A percentile compares a stretch with the other conserved stretches of the same genome.
These are phyloP conservation scores for Melopsittacus undulatus DNA, from an alignment of 2,797 vertebrate species.

Conservation along the genomic window DNA sequence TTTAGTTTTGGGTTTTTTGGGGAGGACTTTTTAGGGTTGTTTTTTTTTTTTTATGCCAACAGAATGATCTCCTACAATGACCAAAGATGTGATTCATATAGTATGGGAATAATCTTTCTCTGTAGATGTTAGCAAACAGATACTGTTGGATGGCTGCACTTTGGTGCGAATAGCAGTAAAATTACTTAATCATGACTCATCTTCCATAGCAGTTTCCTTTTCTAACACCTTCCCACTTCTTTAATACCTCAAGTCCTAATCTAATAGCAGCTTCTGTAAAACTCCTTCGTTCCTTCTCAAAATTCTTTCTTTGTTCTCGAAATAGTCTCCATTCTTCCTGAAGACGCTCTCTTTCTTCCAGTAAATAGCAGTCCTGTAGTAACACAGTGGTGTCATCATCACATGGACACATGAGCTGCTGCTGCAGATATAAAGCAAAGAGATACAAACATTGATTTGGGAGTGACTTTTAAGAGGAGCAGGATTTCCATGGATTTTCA, in stretches of 20 bases:
- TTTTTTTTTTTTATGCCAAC: not conserved
- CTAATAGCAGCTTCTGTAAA: slow-evolving; percentile 97
- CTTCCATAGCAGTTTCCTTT: not conserved
- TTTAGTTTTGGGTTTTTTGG: accelerated
- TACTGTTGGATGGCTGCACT: not conserved
- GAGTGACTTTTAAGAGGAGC: not conserved
- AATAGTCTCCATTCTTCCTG: slow-evolving; percentile 90
- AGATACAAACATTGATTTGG: not conserved
- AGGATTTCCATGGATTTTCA: not conserved
- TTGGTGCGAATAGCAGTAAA: not conserved
- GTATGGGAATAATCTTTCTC: not conserved
- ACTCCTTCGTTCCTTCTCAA: slow-evolving; percentile 91
- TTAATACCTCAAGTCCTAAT: slow-evolving; percentile 90
- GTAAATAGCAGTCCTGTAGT: slow-evolving; percentile 86
- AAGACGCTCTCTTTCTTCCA: slow-evolving; percentile 90
- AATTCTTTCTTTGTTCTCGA: slow-evolving; percentile 90
- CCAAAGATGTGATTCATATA: not conserved
- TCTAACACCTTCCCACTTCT: not conserved
- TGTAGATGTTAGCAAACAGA: not conserved
- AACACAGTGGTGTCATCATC: slow-evolving; percentile 87
- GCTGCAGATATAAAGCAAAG: slow-evolving; percentile 75
- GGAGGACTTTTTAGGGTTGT: no score
- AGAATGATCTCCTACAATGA: not conserved
- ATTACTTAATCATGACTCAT: not conserved
- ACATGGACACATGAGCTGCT: slow-evolving; percentile 87